Percentiles rank a stretch among this genome's conserved stretches.
These are phyloP conservation scores for Zapornia atra DNA, from an alignment of 2,113 vertebrate genomes.

Conservation along the genomic window DNA sequence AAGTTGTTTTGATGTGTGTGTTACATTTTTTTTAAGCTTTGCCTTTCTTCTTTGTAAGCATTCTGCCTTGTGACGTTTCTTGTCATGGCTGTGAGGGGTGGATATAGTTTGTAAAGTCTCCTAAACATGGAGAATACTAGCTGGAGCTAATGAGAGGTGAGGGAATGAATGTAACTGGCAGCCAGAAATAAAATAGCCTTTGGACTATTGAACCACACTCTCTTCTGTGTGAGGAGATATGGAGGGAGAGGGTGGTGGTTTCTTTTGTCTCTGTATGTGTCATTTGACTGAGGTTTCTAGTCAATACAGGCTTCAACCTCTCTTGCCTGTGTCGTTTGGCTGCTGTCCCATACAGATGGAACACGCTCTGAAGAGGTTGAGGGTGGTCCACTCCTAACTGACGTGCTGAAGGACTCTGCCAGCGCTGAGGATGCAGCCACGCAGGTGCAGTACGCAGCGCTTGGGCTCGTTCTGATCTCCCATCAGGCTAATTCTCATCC, in stretches of 20 bases:
- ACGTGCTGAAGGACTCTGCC: neutral
- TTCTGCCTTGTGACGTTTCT: neutral
- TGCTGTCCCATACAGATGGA: neutral
- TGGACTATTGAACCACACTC: neutral
- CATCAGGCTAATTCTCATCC: neutral
- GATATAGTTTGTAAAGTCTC: neutral
- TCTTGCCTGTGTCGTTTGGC: fast-evolving
- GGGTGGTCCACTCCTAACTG: fast-evolving
- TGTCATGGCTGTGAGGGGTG: neutral
- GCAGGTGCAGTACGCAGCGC: slow-evolving; percentile 31
- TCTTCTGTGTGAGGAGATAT: neutral
- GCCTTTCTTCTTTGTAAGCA: fast-evolving
- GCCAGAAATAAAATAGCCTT: neutral
- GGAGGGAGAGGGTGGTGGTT: neutral
- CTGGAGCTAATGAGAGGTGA: neutral
- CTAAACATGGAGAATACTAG: neutral
- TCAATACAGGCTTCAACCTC: neutral
- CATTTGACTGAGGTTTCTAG: neutral
- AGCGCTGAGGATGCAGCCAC: neutral
- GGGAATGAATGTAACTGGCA: neutral
- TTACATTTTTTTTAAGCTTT: neutral
- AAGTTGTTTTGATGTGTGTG: neutral
- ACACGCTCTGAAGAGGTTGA: neutral
- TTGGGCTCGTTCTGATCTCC: neutral
- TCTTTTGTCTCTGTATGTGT: fast-evolving